Conservation (phyloP, 2,797 vertebrate species). For the Periparus ater region DNA sequence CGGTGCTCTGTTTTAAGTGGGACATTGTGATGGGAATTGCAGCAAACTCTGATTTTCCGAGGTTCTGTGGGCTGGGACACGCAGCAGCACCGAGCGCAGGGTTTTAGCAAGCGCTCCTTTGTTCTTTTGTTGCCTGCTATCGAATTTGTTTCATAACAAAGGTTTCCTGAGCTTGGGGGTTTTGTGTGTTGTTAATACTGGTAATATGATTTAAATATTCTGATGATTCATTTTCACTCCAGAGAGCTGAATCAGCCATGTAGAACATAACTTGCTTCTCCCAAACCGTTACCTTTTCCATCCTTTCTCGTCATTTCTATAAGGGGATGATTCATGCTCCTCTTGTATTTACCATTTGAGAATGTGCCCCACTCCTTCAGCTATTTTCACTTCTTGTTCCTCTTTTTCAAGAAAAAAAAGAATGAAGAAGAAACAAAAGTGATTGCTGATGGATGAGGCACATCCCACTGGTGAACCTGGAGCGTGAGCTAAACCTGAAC, state of each 20-base stretch:
- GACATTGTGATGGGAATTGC: neutral
- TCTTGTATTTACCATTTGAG: slow-evolving; percentile 67
- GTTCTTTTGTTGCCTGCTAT: slow-evolving; percentile 14
- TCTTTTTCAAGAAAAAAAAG: neutral
- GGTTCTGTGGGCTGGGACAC: neutral
- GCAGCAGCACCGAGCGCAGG: neutral
- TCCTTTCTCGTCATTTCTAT: slow-evolving; percentile 69
- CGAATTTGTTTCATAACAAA: slow-evolving; percentile 58
- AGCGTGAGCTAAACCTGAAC: neutral
- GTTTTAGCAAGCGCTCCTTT: neutral
- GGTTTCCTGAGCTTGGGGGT: slow-evolving; percentile 41
- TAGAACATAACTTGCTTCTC: slow-evolving; percentile 62
- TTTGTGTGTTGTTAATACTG: slow-evolving; percentile 68
- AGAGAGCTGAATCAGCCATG: slow-evolving; percentile 55
- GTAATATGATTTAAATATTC: slow-evolving; percentile 71
- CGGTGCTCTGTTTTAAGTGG: neutral
- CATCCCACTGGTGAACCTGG: neutral
- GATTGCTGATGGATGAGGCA: neutral
- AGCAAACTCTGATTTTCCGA: neutral
- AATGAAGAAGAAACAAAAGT: neutral
- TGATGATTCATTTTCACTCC: slow-evolving; percentile 72
- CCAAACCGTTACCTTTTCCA: slow-evolving; percentile 66
- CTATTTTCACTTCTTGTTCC: slow-evolving; percentile 63
- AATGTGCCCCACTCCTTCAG: slow-evolving; percentile 28
- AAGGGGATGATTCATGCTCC: slow-evolving; percentile 65